phyloP scores from a whole-genome alignment of 2,113 vertebrate genomes.

The Ctenomys sociabilis region DNA sequence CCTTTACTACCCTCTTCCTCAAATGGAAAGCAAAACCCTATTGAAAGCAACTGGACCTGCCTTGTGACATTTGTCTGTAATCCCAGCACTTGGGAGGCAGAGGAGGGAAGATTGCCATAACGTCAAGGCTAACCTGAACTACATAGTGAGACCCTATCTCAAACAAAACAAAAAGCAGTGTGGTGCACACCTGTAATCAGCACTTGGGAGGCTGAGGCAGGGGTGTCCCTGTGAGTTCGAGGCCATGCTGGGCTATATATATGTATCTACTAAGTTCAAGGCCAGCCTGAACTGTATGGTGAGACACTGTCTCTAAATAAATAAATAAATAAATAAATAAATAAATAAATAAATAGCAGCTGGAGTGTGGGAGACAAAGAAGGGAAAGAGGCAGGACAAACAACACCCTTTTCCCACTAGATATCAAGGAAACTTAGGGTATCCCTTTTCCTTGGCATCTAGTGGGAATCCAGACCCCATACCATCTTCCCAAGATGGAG shows the following conservation, averaged over 20 bases:
- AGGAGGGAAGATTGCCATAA: neutral
- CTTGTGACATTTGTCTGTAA: neutral
- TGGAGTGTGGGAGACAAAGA: neutral
- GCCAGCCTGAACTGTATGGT: neutral
- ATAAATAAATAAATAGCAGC: neutral
- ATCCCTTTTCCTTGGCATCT: neutral
- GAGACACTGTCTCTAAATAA: neutral
- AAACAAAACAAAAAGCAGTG: neutral
- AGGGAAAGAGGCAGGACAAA: neutral
- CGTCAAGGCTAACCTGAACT: neutral
- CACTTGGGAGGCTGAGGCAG: neutral
- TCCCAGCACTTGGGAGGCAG: neutral
- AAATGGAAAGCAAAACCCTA: neutral
- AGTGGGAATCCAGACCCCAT: neutral
- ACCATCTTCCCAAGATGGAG: accelerated
- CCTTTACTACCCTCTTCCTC: neutral
- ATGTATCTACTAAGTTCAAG: neutral
- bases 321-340: no score
- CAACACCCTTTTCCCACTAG: neutral
- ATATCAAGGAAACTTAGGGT: neutral
- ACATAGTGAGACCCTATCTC: neutral
- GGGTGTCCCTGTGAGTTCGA: neutral
- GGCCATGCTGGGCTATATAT: neutral
- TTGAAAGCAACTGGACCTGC: neutral
- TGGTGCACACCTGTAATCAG: neutral